phyloP scores from a whole-genome alignment of 2,797 vertebrate species.

The Pantherophis vulpinus region DNA sequence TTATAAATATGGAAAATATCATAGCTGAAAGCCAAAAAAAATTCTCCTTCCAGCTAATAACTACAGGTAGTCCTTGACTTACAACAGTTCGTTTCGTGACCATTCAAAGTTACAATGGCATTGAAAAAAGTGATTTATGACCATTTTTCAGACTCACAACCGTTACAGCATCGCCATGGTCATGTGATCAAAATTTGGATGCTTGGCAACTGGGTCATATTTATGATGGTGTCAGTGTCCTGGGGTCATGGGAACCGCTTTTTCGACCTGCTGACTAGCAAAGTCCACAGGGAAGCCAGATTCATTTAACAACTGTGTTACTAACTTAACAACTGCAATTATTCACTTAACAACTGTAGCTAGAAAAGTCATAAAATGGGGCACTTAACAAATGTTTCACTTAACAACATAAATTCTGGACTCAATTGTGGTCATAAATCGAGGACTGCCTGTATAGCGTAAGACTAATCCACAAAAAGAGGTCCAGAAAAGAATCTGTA shows the following conservation, averaged over 20 bases:
- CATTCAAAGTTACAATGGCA: not conserved
- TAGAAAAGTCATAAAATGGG: not conserved
- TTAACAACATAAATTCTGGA: not conserved
- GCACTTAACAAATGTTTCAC: not conserved
- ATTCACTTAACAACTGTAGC: not conserved
- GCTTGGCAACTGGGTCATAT: not conserved
- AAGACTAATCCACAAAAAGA: not conserved
- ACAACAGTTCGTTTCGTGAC: not conserved
- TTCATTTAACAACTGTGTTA: not conserved
- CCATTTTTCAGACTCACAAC: not conserved
- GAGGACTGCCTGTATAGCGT: not conserved
- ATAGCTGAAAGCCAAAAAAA: not conserved
- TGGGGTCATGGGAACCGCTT: not conserved
- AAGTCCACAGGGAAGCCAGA: not conserved
- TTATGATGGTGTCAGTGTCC: not conserved
- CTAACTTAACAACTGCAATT: no score
- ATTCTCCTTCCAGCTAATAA: not conserved
- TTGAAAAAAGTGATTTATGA: not conserved
- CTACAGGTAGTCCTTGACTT: not conserved
- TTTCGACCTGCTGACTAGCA: not conserved
- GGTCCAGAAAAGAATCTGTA: not conserved
- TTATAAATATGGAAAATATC: not conserved
- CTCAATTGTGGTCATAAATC: not conserved
- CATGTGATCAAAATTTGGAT: not conserved
- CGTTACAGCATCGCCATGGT: not conserved